Base-by-base conservation (phyloP, 2,113 vertebrate genomes). In the Bufo gargarizans region DNA sequence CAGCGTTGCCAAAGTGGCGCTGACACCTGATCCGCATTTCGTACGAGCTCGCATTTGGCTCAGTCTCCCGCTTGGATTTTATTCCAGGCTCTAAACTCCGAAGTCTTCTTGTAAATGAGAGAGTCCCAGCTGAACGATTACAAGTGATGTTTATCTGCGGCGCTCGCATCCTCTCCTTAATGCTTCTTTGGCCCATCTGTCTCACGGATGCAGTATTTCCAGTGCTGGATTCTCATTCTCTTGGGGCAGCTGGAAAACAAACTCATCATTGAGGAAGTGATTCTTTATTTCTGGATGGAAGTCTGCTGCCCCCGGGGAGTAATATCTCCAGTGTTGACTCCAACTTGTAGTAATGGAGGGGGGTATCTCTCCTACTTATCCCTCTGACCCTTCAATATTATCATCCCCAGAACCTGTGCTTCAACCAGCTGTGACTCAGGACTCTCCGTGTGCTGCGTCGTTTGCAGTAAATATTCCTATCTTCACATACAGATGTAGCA, bases 51-150 rank as follows among this genome's bases (percentile, higher is more conserved):
- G 58, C 20, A 33, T 43, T 50, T 50, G 79, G 14, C 79, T 16
- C 11, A 16, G 12, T 14, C 33, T 84, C 45, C 58, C n/a, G n/a
- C n/a, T 53, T 53, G 71, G 56, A 47, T 88, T 56, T 77, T 63
- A 67, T 82, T 82, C 67, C 67, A 33, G 69, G 45, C 69, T 63
- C 55, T 77, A 77, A 45, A 74, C 47, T 53, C 47, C 3, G 81
- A 77, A 77, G 80, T 77, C 87, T 83, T 77, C 58, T 83, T 88
- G 80, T 84, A 88, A 83, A 84, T 43, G 80, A 77, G 82, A 65
- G 80, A 84, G 87, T 88, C 87, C 87, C 87, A 88, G 81, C 82
- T 88, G 87, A 88, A 61, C 56, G 58, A 88, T 88, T 83, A 83
- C 81, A 33, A 84, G 86, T 63, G 69, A 82, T 88, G 87, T 88